Conservation (phyloP, 2,797 vertebrate genomes). For the Scyliorhinus canicula region DNA sequence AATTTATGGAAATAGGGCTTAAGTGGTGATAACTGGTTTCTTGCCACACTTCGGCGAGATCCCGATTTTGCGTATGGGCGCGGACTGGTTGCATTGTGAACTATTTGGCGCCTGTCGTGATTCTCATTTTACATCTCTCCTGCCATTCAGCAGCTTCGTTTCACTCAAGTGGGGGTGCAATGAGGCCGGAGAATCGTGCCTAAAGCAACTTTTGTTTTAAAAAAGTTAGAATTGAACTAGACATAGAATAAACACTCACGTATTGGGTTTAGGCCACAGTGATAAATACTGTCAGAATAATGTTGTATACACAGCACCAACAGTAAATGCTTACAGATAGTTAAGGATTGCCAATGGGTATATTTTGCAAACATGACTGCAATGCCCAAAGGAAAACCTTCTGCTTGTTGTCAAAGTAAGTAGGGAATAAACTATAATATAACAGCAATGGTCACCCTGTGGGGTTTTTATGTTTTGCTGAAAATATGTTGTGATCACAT, state of each 20-base stretch:
- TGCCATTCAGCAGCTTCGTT: no score
- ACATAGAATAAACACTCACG: not conserved
- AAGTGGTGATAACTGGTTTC: no score
- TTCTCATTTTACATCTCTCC: no score
- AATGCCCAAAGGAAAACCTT: not conserved
- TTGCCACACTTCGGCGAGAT: no score
- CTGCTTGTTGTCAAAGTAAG: not conserved
- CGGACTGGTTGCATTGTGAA: no score
- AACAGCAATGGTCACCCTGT: not conserved
- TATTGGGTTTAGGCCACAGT: not conserved
- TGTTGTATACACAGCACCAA: not conserved
- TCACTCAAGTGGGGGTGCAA: no score
- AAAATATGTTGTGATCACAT: not conserved
- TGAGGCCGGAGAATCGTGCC: no score
- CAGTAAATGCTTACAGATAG: constrained; percentile 3
- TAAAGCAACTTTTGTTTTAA: no score
- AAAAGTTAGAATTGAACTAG: not conserved
- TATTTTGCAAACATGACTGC: not conserved
- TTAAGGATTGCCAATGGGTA: not conserved
- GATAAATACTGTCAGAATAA: not conserved
- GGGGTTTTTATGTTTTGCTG: not conserved
- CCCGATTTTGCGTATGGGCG: no score
- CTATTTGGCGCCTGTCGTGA: no score
- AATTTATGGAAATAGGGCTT: no score
- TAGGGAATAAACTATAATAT: not conserved